These are phyloP conservation scores for Sphecodes monilicornis DNA, from an alignment of 2,888 invertebrate species.

Conservation along the genomic window DNA sequence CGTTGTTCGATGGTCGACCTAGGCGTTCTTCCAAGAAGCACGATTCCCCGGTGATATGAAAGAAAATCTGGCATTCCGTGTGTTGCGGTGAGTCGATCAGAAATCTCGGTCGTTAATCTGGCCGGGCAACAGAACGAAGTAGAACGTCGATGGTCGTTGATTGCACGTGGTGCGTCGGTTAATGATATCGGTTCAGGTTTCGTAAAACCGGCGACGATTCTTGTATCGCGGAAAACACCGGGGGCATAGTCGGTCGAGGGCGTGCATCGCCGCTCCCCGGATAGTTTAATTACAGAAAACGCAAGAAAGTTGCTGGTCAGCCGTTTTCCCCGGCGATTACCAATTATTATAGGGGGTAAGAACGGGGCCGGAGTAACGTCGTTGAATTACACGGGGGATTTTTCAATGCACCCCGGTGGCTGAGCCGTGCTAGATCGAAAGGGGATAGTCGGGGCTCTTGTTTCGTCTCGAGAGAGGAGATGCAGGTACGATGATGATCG, in stretches of 20 bases:
- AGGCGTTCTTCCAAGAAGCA: not conserved
- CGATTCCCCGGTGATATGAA: not conserved
- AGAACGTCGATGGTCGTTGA: not conserved
- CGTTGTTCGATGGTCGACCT: not conserved
- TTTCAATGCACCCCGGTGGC: conserved; percentile 1
- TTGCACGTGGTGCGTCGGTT: not conserved
- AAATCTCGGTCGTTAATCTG: not conserved
- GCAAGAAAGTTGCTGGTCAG: conserved; percentile 15
- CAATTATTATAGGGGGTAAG: conserved; percentile 3
- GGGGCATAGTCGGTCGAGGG: not conserved
- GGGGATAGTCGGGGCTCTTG: not conserved
- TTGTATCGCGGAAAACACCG: not conserved
- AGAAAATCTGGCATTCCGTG: not conserved
- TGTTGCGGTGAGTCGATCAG: not conserved
- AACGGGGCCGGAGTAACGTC: not conserved
- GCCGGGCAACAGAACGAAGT: not conserved
- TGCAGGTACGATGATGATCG: conserved; percentile 41
- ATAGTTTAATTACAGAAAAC: conserved; percentile 39
- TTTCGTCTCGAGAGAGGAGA: not conserved
- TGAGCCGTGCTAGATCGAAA: conserved; percentile 1
- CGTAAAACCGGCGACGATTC: not conserved
- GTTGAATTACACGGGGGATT: conserved; percentile 38
- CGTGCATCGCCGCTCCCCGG: not conserved
- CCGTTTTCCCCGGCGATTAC: conserved; percentile 20
- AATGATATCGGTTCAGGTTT: not conserved